phyloP scores from a whole-genome alignment of 2,797 vertebrate genomes.

The Tenualosa thibaudeaui region DNA sequence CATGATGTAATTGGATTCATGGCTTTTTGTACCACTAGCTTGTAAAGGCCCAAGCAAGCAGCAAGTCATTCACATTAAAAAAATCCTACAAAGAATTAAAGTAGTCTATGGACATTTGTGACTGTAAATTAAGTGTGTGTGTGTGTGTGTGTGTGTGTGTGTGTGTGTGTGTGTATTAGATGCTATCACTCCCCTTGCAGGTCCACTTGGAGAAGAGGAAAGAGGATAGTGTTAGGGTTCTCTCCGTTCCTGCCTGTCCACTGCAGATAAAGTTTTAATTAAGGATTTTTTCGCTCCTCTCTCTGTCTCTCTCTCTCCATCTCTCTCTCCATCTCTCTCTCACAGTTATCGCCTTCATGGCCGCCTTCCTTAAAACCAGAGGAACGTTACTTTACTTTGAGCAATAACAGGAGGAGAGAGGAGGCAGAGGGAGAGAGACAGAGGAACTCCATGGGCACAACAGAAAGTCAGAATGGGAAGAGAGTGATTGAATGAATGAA shows the following conservation, averaged over 20 bases:
- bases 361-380: not conserved
- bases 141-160: not conserved
- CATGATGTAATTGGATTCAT: conserved; percentile 72
- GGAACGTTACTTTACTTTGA: not conserved
- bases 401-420: not conserved
- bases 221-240: conserved; percentile 22
- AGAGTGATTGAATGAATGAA: too few species aligned
- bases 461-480: not conserved
- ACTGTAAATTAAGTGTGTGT: not conserved
- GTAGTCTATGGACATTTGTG: not conserved
- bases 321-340: conserved; percentile 25
- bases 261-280: conserved; percentile 56
- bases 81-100: conserved; percentile 10
- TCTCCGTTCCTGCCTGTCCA: conserved; percentile 21
- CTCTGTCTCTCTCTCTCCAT: not conserved
- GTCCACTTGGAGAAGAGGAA: conserved; percentile 26
- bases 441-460: not conserved
- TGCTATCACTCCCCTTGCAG: conserved; percentile 22
- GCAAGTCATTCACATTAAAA: not conserved
- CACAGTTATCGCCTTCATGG: not conserved
- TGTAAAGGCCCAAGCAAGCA: not conserved
- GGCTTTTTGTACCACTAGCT: conserved; percentile 42
- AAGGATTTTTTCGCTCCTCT: conserved; percentile 31
- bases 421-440: not conserved
- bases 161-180: conserved; percentile 23